Conservation (phyloP, 1,140 invertebrate genomes). For the Lerema accius region DNA sequence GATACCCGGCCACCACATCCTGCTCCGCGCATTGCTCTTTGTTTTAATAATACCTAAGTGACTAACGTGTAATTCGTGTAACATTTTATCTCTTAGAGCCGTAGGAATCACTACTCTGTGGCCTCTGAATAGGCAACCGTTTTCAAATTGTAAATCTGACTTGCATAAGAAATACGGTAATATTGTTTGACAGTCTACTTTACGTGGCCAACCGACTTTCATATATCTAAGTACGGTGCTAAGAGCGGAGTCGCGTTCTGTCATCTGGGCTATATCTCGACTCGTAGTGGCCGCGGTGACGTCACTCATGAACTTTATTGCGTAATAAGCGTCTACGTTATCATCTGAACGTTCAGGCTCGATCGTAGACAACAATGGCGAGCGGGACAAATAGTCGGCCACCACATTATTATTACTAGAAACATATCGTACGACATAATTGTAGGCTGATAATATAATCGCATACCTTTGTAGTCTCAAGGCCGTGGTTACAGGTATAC, state of each 20-base stretch:
- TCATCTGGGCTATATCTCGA: too few species aligned
- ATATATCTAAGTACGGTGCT: slow-evolving; percentile 42
- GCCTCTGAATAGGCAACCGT: slow-evolving; percentile 24
- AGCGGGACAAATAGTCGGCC: slow-evolving; percentile 35
- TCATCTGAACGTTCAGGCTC: neutral
- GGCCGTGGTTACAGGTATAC: slow-evolving; percentile 18
- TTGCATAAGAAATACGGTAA: slow-evolving; percentile 25
- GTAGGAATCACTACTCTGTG: slow-evolving; percentile 33
- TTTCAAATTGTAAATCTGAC: slow-evolving; percentile 16
- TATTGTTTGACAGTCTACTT: slow-evolving; percentile 12
- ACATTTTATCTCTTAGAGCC: slow-evolving; percentile 26
- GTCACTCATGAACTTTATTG: slow-evolving; percentile 8
- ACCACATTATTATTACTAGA: slow-evolving; percentile 31
- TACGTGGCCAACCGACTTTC: slow-evolving; percentile 42
- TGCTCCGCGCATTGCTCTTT: slow-evolving; percentile 37
- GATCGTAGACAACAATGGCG: neutral
- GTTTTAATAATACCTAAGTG: slow-evolving; percentile 41
- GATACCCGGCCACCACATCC: slow-evolving; percentile 42
- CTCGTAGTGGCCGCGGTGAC: slow-evolving; percentile 26
- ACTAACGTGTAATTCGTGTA: slow-evolving; percentile 38
- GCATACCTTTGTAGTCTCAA: slow-evolving; percentile 9
- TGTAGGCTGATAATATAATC: neutral
- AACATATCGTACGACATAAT: slow-evolving; percentile 39
- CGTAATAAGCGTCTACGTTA: neutral
- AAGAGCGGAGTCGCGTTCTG: neutral